A percentile compares a stretch with the other conserved stretches of the same genome.
Evolutionary conservation across 2,113 vertebrate genomes (phyloP).

Genomic region (Anhinga rufa): DNA sequence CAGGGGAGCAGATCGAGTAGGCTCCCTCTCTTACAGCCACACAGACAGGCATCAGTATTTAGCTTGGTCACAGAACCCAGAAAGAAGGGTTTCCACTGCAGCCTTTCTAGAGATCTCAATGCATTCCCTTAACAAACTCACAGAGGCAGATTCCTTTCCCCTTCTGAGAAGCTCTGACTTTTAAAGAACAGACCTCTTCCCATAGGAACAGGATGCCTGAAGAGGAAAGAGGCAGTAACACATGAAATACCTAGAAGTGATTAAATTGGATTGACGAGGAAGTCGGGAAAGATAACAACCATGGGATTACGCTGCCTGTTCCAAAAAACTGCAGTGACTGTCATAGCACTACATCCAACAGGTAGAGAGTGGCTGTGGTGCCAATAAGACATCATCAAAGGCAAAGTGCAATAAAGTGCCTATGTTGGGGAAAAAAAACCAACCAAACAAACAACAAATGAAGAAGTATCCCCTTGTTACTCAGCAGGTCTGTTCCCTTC

Average conservation of each 20-base stretch:
- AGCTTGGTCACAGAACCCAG: background rate
- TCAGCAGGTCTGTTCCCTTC: background rate
- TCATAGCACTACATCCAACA: background rate
- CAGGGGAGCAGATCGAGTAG: background rate
- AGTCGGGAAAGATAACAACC: constrained; percentile 19
- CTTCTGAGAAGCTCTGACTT: constrained; percentile 20
- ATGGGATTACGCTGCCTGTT: background rate
- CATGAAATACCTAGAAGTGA: constrained; percentile 11
- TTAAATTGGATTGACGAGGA: constrained; percentile 21
- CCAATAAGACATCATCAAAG: background rate
- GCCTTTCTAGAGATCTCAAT: background rate
- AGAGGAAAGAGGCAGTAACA: constrained; percentile 13
- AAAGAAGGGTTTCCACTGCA: background rate
- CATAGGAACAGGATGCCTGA: background rate
- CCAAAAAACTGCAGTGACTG: background rate
- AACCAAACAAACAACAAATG: no score
- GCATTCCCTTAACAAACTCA: background rate
- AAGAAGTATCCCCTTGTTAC: background rate
- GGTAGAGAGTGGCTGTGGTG: background rate
- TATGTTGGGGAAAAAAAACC: background rate
- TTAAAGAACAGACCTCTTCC: constrained; percentile 19
- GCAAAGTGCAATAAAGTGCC: background rate
- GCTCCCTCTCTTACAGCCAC: background rate
- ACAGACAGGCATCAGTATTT: background rate
- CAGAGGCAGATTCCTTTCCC: background rate